Evolutionary conservation across 2,797 vertebrate species (phyloP).

Genomic region (Atherinosoma microstoma): DNA sequence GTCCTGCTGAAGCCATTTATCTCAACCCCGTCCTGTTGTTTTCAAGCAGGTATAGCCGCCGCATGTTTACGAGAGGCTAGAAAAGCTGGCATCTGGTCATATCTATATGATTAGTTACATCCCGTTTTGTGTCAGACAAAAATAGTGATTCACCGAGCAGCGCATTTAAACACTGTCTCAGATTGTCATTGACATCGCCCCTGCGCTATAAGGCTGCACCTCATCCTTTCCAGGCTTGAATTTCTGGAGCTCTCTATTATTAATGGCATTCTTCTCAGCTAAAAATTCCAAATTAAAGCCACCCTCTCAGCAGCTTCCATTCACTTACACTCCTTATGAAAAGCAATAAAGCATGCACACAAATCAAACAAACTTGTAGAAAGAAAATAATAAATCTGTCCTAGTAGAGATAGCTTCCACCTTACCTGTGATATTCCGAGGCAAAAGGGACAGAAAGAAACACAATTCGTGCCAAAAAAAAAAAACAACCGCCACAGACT

Average conservation of each 20-base stretch:
- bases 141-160: slow-evolving; percentile 25
- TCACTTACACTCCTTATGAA: slow-evolving; percentile 17
- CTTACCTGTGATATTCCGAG: slow-evolving; percentile 81
- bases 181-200: slow-evolving; percentile 60
- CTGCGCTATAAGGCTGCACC: slow-evolving; percentile 49
- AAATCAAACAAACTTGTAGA: slow-evolving; percentile 51
- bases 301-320: slow-evolving; percentile 11
- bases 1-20: slow-evolving; percentile 52
- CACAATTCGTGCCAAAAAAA: slow-evolving; percentile 26
- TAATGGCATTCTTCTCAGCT: slow-evolving; percentile 32
- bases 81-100: slow-evolving; percentile 46
- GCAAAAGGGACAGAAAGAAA: slow-evolving; percentile 35
- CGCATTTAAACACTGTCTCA: slow-evolving; percentile 60
- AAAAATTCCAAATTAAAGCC: slow-evolving; percentile 56
- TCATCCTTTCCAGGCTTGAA: slow-evolving; percentile 8
- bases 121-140: slow-evolving; percentile 46
- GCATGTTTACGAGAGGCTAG: slow-evolving; percentile 7
- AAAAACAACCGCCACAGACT: slow-evolving; percentile 52
- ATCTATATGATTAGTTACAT: slow-evolving; percentile 43
- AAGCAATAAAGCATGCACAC: slow-evolving; percentile 11
- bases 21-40: slow-evolving; percentile 33
- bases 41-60: slow-evolving; percentile 15
- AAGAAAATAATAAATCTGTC: slow-evolving; percentile 1
- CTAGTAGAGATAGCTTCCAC: slow-evolving; percentile 5
- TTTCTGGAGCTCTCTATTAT: slow-evolving; percentile 16